Conservation (phyloP, 2,797 vertebrate species). For the Cetoscarus ocellatus region DNA sequence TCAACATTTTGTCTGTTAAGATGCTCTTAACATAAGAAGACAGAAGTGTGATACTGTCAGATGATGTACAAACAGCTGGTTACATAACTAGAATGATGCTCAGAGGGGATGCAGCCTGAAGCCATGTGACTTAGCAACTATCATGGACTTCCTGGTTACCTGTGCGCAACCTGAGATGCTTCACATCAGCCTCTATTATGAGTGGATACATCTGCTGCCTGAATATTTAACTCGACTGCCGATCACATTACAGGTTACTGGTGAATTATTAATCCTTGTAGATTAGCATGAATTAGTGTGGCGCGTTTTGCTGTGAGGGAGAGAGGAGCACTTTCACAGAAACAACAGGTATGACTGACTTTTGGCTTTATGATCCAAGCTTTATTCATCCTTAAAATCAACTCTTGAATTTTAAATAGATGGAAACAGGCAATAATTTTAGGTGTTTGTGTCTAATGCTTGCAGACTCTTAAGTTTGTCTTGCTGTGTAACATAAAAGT, state of each 20-base stretch:
- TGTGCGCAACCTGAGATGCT: constrained; percentile 77
- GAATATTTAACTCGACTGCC: constrained; percentile 80
- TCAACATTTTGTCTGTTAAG: background rate
- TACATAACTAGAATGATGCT: constrained; percentile 28
- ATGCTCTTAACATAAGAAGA: background rate
- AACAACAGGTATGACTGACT: constrained; percentile 73
- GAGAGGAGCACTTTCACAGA: constrained; percentile 65
- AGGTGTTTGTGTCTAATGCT: background rate
- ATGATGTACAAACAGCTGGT: constrained; percentile 12
- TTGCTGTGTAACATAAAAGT: background rate
- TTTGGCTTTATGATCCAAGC: constrained; percentile 42
- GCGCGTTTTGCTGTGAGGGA: constrained; percentile 52
- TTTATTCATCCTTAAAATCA: constrained; percentile 29
- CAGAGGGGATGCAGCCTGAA: constrained; percentile 6
- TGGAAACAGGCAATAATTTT: background rate
- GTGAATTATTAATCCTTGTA: constrained; percentile 81
- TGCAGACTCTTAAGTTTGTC: background rate
- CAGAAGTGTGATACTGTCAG: background rate
- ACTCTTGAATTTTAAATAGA: constrained; percentile 21
- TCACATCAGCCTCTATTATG: constrained; percentile 83
- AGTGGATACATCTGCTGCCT: constrained; percentile 80
- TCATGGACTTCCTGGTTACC: constrained; percentile 76
- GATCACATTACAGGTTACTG: constrained; percentile 81
- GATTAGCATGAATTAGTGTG: constrained; percentile 78
- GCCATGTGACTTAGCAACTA: constrained; percentile 72